Conservation (phyloP, 2,888 invertebrate species). For the Saturnia japonica region DNA sequence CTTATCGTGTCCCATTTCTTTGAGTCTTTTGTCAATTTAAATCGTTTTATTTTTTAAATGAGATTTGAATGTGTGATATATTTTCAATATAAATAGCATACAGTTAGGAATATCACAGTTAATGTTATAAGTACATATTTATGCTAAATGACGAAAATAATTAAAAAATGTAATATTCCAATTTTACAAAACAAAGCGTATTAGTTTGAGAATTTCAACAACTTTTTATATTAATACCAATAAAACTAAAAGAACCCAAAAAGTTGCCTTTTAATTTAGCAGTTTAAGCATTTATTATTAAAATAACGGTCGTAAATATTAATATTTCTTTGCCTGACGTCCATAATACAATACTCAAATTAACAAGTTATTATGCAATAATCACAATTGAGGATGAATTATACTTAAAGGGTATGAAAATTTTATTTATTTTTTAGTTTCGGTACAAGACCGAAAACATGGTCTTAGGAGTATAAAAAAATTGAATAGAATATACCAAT, state of each 20-base stretch:
- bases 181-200: no score
- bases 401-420: background rate
- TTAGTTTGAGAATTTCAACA: background rate
- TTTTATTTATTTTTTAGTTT: background rate
- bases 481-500: no score
- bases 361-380: conserved; percentile 14
- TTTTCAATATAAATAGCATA: background rate
- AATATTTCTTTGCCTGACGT: conserved; percentile 17
- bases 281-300: conserved; percentile 38
- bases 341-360: conserved; percentile 9
- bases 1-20: conserved; percentile 14
- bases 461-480: background rate
- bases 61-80: background rate
- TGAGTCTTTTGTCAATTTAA: background rate
- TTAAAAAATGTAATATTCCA: no score
- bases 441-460: background rate
- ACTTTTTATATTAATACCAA: background rate
- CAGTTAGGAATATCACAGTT: background rate
- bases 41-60: background rate
- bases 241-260: conserved; percentile 1
- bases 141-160: no score
- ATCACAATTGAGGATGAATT: background rate
- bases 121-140: background rate
- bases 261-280: conserved; percentile 31
- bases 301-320: conserved; percentile 40